A percentile compares a stretch with the other conserved stretches of the same genome.
Evolutionary conservation across 2,113 vertebrate genomes (phyloP).

Genomic region (Ammospiza caudacuta): DNA sequence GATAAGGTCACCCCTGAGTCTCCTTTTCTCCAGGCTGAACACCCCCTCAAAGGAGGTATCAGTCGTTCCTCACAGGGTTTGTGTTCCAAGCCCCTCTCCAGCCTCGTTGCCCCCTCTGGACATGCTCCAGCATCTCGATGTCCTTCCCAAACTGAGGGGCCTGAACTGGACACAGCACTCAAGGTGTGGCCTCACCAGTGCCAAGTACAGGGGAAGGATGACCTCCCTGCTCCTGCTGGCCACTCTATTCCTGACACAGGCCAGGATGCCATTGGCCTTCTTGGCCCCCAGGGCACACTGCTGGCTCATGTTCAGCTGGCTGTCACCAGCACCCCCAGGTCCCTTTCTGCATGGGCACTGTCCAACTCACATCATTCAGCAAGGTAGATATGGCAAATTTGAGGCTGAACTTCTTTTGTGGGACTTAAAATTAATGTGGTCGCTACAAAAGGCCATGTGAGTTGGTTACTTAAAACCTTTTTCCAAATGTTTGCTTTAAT

Average conservation of each 20-base stretch:
- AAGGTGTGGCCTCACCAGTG: not conserved
- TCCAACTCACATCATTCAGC: not conserved
- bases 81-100: not conserved
- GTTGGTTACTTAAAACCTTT: not conserved
- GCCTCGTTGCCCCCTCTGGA: not conserved
- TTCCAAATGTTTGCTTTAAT: not conserved
- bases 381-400: not conserved
- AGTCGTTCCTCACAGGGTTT: rapidly evolving
- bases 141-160: not conserved
- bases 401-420: not conserved
- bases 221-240: not conserved
- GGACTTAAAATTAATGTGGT: not conserved
- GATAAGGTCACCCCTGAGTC: not conserved
- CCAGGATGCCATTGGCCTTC: not conserved
- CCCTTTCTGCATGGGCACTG: not conserved
- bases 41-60: no score
- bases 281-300: not conserved
- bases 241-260: not conserved
- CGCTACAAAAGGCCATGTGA: not conserved
- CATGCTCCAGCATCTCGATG: rapidly evolving
- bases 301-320: not conserved
- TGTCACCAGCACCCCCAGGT: not conserved
- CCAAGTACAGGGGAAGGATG: rapidly evolving
- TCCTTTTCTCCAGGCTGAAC: not conserved
- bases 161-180: not conserved